Conservation (phyloP, 2,797 vertebrate genomes). For the Coregonus ussuriensis region DNA sequence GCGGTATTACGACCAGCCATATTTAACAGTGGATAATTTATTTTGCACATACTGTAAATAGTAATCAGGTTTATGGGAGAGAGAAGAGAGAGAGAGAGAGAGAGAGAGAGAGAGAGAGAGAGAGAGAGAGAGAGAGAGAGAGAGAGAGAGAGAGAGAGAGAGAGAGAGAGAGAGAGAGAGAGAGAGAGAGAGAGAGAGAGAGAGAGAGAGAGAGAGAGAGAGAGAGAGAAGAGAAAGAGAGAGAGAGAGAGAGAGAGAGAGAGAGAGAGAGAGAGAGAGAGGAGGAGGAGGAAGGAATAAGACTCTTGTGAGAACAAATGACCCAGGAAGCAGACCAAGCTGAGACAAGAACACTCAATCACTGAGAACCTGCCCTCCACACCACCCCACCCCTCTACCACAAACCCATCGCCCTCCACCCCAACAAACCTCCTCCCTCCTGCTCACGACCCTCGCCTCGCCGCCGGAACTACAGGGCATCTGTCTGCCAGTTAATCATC, state of each 20-base stretch:
- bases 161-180: conserved; percentile 12
- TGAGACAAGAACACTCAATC: conserved; percentile 14
- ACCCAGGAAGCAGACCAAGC: conserved; percentile 3
- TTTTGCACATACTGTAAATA: conserved; percentile 48
- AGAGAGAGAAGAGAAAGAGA: conserved; percentile 7
- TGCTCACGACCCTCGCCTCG: conserved; percentile 42
- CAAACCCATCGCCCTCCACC: conserved; percentile 14
- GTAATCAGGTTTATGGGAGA: conserved; percentile 61
- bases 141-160: conserved; percentile 10
- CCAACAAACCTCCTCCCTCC: conserved; percentile 20
- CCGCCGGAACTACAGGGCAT: conserved; percentile 68
- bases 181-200: conserved; percentile 6
- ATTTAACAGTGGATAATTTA: neutral
- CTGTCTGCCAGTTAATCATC: conserved; percentile 75
- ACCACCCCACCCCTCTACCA: neutral
- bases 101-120: conserved; percentile 6
- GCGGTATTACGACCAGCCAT: conserved; percentile 14
- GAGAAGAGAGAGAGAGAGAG: conserved; percentile 11
- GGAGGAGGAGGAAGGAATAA: neutral
- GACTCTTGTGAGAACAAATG: neutral
- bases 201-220: conserved; percentile 13
- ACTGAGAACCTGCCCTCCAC: conserved; percentile 7
- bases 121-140: conserved; percentile 18
- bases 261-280: neutral
- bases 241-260: conserved; percentile 15